phyloP scores from a whole-genome alignment of 64 coral and sea anemone species.

The Trachythela sp. region DNA sequence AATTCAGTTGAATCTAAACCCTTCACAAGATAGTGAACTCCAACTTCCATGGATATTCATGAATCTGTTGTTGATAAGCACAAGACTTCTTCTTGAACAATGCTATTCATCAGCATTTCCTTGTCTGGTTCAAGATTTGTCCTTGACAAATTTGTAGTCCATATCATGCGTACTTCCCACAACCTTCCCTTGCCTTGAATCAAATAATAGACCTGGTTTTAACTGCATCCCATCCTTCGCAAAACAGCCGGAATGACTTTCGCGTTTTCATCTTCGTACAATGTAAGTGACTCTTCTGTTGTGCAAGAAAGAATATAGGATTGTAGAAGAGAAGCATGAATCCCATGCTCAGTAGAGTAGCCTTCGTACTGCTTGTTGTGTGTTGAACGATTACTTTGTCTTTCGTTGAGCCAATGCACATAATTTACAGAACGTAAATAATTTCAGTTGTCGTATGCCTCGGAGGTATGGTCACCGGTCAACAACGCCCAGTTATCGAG shows the following conservation, averaged over 20 bases:
- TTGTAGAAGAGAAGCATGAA: background rate
- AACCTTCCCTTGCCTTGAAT: conserved; percentile 30
- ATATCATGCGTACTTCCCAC: conserved; percentile 39
- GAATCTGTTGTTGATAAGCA: background rate
- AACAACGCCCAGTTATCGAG: too few relatives aligned
- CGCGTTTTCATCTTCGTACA: background rate
- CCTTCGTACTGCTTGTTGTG: conserved; percentile 55
- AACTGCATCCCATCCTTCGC: conserved; percentile 39
- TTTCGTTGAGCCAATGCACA: conserved; percentile 44
- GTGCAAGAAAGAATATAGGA: background rate
- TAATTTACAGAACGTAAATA: conserved; percentile 38
- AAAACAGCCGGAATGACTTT: background rate
- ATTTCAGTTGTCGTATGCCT: too few relatives aligned
- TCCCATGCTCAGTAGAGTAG: conserved; percentile 60
- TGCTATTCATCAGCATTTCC: conserved; percentile 31
- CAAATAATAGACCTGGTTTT: conserved; percentile 38
- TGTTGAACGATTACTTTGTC: conserved; percentile 57
- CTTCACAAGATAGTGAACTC: conserved; percentile 10
- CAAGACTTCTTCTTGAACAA: conserved; percentile 48
- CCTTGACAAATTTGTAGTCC: conserved; percentile 38
- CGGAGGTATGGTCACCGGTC: too few relatives aligned
- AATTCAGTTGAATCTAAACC: background rate
- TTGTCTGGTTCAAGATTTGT: conserved; percentile 37
- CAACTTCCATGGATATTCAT: conserved; percentile 1
- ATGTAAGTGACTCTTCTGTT: background rate